Evolutionary conservation across 2,113 vertebrate genomes (phyloP), one percentile per base, ranked within the genome.

Genomic region (Zosterops pallidus): DNA sequence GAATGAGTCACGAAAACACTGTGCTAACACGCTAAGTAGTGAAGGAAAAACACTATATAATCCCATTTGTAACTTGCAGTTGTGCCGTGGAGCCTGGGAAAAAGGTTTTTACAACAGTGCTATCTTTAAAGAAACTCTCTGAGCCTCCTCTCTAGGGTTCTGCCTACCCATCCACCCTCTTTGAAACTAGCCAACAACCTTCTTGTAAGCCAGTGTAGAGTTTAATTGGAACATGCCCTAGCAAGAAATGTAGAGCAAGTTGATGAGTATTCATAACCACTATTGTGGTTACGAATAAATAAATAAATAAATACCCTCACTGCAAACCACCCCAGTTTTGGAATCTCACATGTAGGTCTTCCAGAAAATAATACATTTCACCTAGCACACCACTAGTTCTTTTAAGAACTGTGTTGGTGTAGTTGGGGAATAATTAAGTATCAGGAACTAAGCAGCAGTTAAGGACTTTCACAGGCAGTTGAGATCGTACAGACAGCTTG

Each of bases 291-390:
- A 26, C 50, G 90, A 81, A 59, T 95, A 90, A 91, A 76, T 76
- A 90, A 83, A 55, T 95, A 93, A 91, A 79, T 95, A 89, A 94
- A 59, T 86, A 41, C 25, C 14, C 33, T 95, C 6, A 5, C 14
- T 86, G 59, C 77, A 81, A 96, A 56, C 35, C 65, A 67, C 35
- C 26, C 24, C 29, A 35, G 42, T 81, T 88, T 75, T 67, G 68
- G 74, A 55, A 89, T 92, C 91, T 90, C 71, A 37, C 33, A 28
- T 77, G 52, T 29, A 59, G 76, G 29, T 71, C 33, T 94, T 92
- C 12, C 25, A 83, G 59, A 70, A 83, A 86, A 70, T 24, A 83
- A 25, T 35, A 21, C 1, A 1, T 46, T 88, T 93, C 25, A 65
- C 37, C 7, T 33, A 29, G 29, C 31, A 29, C 10, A 21, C 22